Percentiles rank a stretch among this genome's conserved stretches.
Conservation (phyloP, 2,797 vertebrate genomes). For the Pogonophryne albipinna region DNA sequence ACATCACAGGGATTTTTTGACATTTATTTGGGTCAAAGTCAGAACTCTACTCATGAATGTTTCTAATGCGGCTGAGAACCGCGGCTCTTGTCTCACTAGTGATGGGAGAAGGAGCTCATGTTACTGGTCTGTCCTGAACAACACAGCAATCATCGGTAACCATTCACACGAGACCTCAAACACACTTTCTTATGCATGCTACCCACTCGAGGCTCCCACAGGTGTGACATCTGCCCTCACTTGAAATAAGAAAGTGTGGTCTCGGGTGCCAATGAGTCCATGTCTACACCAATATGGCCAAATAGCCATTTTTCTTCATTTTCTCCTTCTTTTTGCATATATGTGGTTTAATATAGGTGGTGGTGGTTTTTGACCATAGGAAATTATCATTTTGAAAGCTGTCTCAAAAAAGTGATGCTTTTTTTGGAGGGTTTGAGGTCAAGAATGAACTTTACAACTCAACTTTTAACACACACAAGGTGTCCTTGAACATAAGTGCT, state of each 20-base stretch:
- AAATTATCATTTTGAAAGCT: constrained; percentile 12
- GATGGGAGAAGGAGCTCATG: constrained; percentile 49
- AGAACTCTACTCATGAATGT: constrained; percentile 45
- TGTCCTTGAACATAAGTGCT: neutral
- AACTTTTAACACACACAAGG: neutral
- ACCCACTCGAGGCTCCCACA: constrained; percentile 17
- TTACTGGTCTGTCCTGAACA: constrained; percentile 51
- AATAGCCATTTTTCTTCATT: neutral
- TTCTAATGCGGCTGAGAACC: constrained; percentile 54
- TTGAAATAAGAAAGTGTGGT: constrained; percentile 47
- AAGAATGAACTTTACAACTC: constrained; percentile 7
- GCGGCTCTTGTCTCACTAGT: constrained; percentile 42
- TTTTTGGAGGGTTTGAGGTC: neutral
- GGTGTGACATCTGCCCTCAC: constrained; percentile 42
- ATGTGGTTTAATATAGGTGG: neutral
- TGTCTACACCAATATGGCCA: constrained; percentile 4
- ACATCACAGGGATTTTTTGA: constrained; percentile 60
- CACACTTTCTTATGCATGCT: constrained; percentile 45
- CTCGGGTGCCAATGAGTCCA: constrained; percentile 58
- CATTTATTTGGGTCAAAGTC: constrained; percentile 61
- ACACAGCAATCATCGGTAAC: constrained; percentile 32
- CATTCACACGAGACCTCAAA: constrained; percentile 44
- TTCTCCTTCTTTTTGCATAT: neutral
- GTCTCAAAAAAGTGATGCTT: neutral
- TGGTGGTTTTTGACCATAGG: neutral